Conservation (phyloP, 2,888 invertebrate genomes). For the Anthophora plumipes region DNA sequence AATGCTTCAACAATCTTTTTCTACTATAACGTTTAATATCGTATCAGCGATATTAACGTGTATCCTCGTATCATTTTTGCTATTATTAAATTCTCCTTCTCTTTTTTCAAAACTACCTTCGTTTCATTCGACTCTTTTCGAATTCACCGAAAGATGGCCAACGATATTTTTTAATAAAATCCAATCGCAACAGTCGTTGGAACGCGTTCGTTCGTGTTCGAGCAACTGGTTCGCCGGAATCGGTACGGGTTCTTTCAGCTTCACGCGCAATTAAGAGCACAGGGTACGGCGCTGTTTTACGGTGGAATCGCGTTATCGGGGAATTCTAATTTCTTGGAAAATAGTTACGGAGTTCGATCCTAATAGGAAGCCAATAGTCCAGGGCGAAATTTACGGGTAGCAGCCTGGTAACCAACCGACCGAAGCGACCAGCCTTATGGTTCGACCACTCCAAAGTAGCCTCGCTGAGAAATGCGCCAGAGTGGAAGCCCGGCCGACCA, state of each 20-base stretch:
- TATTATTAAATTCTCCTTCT: too few relatives aligned
- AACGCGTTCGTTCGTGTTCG: background rate
- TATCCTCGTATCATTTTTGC: too few relatives aligned
- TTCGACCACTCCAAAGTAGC: conserved; percentile 60
- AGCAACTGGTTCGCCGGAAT: background rate
- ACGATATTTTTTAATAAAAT: too few relatives aligned
- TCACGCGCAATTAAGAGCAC: conserved; percentile 33
- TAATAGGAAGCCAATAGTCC: conserved; percentile 73
- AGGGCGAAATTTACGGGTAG: conserved; percentile 63
- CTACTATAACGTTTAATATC: too few relatives aligned
- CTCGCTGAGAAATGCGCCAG: conserved; percentile 68
- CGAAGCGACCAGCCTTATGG: conserved; percentile 40
- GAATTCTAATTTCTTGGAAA: conserved; percentile 62
- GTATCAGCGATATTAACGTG: too few relatives aligned
- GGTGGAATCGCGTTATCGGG: conserved; percentile 15
- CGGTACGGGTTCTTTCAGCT: conserved; percentile 1
- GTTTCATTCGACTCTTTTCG: too few relatives aligned
- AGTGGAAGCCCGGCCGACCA: conserved; percentile 58
- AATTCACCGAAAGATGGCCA: too few relatives aligned
- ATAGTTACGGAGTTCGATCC: conserved; percentile 56
- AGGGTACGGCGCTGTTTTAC: conserved; percentile 17
- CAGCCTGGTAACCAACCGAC: conserved; percentile 16
- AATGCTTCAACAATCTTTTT: too few relatives aligned
- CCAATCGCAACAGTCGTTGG: too few relatives aligned
- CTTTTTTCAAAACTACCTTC: too few relatives aligned